These are phyloP conservation scores for Morus bassanus DNA, from an alignment of 2,797 vertebrate genomes.

Conservation along the genomic window DNA sequence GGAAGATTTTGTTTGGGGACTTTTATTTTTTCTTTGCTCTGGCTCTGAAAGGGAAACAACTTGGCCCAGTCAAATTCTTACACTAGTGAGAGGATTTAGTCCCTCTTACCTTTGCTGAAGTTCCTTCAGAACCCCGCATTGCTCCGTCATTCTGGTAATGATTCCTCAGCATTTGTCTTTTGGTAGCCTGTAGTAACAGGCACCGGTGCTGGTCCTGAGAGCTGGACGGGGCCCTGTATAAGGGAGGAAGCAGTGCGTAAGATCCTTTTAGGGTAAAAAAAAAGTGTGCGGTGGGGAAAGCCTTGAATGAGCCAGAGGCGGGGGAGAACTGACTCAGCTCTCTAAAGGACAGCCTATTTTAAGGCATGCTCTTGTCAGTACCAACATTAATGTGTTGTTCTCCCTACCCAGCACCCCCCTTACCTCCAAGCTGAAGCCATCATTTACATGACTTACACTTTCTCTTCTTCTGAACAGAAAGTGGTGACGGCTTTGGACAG, in stretches of 20 bases:
- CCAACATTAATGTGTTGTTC: background rate
- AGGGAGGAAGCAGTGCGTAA: background rate
- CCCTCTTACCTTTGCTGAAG: background rate
- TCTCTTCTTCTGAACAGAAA: conserved; percentile 82
- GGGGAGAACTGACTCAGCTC: background rate
- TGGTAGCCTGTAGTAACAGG: background rate
- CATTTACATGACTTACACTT: background rate
- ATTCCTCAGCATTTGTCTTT: background rate
- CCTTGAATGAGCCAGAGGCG: background rate
- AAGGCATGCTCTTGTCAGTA: background rate
- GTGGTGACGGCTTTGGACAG: conserved; percentile 95
- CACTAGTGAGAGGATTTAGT: background rate
- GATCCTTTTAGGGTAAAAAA: conserved; percentile 49
- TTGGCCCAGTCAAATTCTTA: background rate
- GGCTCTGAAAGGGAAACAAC: background rate
- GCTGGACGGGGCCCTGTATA: background rate
- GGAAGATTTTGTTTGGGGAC: background rate
- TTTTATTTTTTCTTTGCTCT: background rate
- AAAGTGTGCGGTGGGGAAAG: background rate
- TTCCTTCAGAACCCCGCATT: background rate
- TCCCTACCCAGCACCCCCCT: background rate
- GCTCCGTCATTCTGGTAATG: background rate
- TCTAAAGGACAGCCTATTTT: background rate
- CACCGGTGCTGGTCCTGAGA: background rate
- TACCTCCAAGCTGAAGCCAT: background rate